Base-by-base conservation (phyloP, 2,113 vertebrate species). In the Grammomys dolichurus region DNA sequence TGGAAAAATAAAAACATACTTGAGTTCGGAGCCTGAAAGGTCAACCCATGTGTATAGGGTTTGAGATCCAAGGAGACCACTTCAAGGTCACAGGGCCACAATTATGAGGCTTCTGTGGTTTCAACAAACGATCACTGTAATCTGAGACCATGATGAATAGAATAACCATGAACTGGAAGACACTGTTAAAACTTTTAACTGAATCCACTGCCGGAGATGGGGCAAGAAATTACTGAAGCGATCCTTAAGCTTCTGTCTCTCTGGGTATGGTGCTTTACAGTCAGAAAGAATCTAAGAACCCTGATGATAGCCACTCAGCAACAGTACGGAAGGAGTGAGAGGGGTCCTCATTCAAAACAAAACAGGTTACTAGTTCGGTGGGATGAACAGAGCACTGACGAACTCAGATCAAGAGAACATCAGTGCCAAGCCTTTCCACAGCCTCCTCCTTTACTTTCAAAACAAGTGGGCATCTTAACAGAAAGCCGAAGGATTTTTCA, bases 71-170 rank as follows among this genome's bases (percentile, higher is more conserved):
- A 95, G 92, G 86, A 93, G 95, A 97, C 95, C 96, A 97, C 97
- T 96, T 97, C 96, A 97, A 97, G 96, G 94, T 97, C 95, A 97
- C 33, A 89, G 63, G 90, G 82, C 92, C 96, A 98, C 96, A 97
- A 95, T 97, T 97, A 92, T 54, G 87, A 96, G 94, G 92, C 77
- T 92, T 84, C 72, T 82, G 88, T 28, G 93, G 92, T 95, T 95
- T 95, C 94, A 89, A 93, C 95, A 96, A 96, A 97, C 95, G 95
- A 94, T 95, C 92, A 54, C 96, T 96, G 93, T 96, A 96, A 96
- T 89, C 90, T 89, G 95, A 96, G 77, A 78, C 82, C 67, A 84
- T 51, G 88, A 82, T 95, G 88, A 96, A 95, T 81, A 24, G 65
- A 91, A 81, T 88, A 88, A 65, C 73, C 85, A 22, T 11, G 67